These are phyloP conservation scores for Onychostoma macrolepis DNA, from an alignment of 2,113 vertebrate genomes.

Conservation along the genomic window DNA sequence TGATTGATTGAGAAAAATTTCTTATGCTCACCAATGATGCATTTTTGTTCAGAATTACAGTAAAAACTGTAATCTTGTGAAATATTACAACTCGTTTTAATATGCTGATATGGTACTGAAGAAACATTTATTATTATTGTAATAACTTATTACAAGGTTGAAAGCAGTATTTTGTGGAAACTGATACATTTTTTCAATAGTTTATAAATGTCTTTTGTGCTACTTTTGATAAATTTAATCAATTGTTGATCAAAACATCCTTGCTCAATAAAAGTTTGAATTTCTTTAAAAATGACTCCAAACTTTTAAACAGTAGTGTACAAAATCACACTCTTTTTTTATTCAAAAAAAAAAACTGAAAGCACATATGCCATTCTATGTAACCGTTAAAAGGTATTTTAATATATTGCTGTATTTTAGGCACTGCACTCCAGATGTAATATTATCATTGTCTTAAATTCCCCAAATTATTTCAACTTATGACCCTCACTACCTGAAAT, in stretches of 20 bases:
- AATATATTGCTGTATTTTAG: conserved; percentile 18
- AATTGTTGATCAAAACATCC: too few species aligned
- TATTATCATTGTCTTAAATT: conserved; percentile 52
- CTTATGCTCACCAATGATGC: background rate
- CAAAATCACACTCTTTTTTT: background rate
- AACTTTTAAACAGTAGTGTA: background rate
- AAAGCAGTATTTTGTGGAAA: background rate
- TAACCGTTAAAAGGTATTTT: background rate
- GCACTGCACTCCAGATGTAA: conserved; percentile 45
- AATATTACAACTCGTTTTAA: too few species aligned
- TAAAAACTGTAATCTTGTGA: too few species aligned
- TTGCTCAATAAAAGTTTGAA: background rate
- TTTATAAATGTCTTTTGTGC: background rate
- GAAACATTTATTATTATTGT: too few species aligned
- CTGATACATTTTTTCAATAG: background rate
- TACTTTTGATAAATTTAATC: background rate
- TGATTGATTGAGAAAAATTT: background rate
- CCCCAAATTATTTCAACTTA: conserved; percentile 41
- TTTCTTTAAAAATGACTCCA: background rate
- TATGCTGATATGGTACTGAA: too few species aligned
- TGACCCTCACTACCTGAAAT: conserved; percentile 38
- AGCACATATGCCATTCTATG: background rate
- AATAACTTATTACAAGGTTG: background rate
- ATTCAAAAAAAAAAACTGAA: background rate
- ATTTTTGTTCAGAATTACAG: background rate